These are phyloP conservation scores for Ophion ventricosus DNA, from an alignment of 2,888 invertebrate species.

Conservation along the genomic window DNA sequence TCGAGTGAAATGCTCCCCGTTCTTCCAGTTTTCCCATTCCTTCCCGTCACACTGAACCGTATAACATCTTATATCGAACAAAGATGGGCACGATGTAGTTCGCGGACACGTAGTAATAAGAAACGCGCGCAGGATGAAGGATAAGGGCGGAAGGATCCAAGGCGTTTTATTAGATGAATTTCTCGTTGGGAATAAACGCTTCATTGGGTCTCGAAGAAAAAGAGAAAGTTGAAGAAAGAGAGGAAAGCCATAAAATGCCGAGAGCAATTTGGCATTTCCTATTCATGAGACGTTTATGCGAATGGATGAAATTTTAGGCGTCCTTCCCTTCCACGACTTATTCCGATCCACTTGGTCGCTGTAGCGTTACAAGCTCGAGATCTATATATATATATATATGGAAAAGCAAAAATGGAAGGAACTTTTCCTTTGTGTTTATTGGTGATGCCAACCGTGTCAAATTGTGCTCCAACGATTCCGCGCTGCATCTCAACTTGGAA, in stretches of 20 bases:
- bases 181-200: constrained; percentile 55
- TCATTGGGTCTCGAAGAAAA: constrained; percentile 47
- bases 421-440: constrained; percentile 29
- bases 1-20: constrained; percentile 14
- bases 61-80: not conserved
- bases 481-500: constrained; percentile 2
- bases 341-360: constrained; percentile 54
- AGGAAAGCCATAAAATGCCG: constrained; percentile 56
- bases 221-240: constrained; percentile 16
- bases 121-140: constrained; percentile 12
- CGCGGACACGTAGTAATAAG: constrained; percentile 28
- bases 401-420: constrained; percentile 16
- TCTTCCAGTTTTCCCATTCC: not conserved
- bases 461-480: constrained; percentile 10
- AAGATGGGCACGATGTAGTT: constrained; percentile 1
- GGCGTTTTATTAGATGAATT: constrained; percentile 56
- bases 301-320: constrained; percentile 63
- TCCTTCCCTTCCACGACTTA: constrained; percentile 39
- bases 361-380: constrained; percentile 58
- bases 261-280: constrained; percentile 66
- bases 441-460: not conserved
- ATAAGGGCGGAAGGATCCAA: constrained; percentile 26
- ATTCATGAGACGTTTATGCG: constrained; percentile 67
- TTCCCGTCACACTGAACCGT: not conserved
- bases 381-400: too few species aligned